phyloP scores from a whole-genome alignment of 2,797 vertebrate species.

The Phoxinus dragarum region DNA sequence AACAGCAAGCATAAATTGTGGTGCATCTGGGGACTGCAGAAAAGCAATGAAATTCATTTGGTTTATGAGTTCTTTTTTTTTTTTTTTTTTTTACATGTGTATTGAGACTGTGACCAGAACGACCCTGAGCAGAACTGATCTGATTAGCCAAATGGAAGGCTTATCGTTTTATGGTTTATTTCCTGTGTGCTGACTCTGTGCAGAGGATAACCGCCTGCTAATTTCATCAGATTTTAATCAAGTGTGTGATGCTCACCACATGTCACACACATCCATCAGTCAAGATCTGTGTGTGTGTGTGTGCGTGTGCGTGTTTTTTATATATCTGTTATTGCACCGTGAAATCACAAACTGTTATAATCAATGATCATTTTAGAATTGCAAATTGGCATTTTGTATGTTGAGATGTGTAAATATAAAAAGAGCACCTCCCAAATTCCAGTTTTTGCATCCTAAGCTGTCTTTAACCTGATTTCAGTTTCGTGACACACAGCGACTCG shows the following conservation, averaged over 20 bases:
- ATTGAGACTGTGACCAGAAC: conserved; percentile 51
- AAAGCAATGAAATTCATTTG: conserved; percentile 19
- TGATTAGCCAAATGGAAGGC: conserved; percentile 57
- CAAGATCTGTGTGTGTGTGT: conserved; percentile 18
- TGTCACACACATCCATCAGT: conserved; percentile 42
- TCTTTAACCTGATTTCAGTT: conserved; percentile 39
- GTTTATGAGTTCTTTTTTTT: conserved; percentile 16
- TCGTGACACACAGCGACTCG: conserved; percentile 1
- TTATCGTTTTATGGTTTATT: conserved; percentile 53
- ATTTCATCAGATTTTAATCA: conserved; percentile 61
- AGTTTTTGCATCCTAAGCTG: conserved; percentile 27
- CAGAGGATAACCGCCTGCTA: conserved; percentile 51
- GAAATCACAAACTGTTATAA: conserved; percentile 20
- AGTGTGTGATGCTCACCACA: conserved; percentile 34
- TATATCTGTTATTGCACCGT: conserved; percentile 11
- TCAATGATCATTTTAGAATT: conserved; percentile 4
- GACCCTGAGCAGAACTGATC: conserved; percentile 49
- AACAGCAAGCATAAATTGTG: conserved; percentile 40
- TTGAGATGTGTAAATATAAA: neutral
- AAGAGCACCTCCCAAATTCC: conserved; percentile 20
- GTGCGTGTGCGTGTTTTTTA: conserved; percentile 13
- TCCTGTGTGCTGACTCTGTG: conserved; percentile 41
- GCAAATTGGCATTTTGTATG: neutral
- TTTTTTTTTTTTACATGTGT: neutral
- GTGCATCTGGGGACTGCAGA: conserved; percentile 17